Evolutionary conservation across 2,113 vertebrate species (phyloP), one percentile per base, ranked within the genome.

Genomic region (Trogon surrucura): DNA sequence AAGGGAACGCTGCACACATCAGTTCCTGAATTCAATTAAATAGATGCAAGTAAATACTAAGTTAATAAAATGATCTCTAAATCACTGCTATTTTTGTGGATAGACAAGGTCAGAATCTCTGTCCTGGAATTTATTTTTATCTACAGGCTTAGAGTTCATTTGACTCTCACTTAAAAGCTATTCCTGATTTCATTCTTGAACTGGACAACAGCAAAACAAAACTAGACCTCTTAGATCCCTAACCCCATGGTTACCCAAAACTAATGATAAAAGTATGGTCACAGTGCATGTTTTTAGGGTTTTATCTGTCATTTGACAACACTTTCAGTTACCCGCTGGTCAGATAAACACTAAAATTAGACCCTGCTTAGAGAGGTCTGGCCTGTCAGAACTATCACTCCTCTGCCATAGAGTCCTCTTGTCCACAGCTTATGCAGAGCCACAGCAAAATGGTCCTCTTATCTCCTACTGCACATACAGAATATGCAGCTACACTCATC

Each of bases 341-440:
- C 71, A 88, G 87, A 93, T 83, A 86, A 95, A 78, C 44, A 60
- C 88, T 94, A 93, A 89, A 93, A 87, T 92, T 96, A 96, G 93
- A 72, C 60, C 50, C 45, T 22, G 16, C 5, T 0, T 25, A 64
- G 58, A 64, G 58, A 81, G 50, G 44, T 62, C 73, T 69, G 38
- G 45, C 51, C 84, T 93, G 69, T 64, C 85, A 73, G 69, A 69
- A 50, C 25, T 89, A 79, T 79, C 86, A 74, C 60, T 53, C 51
- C 45, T 87, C 54, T 72, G 58, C 66, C 85, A 66, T 11, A 65
- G 78, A 12, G 41, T 74, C 70, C 29, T 87, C 60, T 61, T 48
- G 32, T 44, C 69, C n/a, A 56, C 48, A 47, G 38, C 62, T 86
- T 51, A 64, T 82, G 54, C 34, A 80, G 34, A 72, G 58, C 27